These are phyloP conservation scores for Cryptophagus acutangulus DNA, from an alignment of 2,888 invertebrate species.

Conservation along the genomic window DNA sequence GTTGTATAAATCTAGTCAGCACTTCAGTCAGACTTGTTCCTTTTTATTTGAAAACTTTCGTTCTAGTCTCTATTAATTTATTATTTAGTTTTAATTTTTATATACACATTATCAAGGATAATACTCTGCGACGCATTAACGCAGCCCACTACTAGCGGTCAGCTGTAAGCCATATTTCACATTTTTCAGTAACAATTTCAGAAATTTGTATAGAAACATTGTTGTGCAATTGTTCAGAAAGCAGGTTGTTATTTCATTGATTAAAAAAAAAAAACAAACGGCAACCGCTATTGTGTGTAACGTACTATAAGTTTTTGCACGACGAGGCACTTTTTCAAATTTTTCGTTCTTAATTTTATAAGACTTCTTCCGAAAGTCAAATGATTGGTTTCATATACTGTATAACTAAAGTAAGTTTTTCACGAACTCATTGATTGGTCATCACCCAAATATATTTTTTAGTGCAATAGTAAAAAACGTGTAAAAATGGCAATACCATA, in stretches of 20 bases:
- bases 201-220: conserved; percentile 2
- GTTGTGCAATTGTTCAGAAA: conserved; percentile 5
- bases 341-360: conserved; percentile 2
- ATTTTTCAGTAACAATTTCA: no score
- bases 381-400: no score
- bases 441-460: conserved; percentile 32
- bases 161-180: no score
- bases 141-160: conserved; percentile 3
- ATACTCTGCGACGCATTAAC: conserved; percentile 6
- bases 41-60: conserved; percentile 33
- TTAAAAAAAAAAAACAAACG: conserved; percentile 14
- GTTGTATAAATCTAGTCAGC: conserved; percentile 45
- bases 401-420: conserved; percentile 20
- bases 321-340: conserved; percentile 36
- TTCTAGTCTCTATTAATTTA: conserved; percentile 35
- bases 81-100: conserved; percentile 27
- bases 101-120: conserved; percentile 22
- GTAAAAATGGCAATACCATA: conserved; percentile 50
- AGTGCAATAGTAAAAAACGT: conserved; percentile 48
- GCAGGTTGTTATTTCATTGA: conserved; percentile 1
- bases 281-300: conserved; percentile 36
- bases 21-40: conserved; percentile 35
- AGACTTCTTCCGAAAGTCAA: no score
- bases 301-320: conserved; percentile 42
- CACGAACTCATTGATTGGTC: conserved; percentile 27